Evolutionary conservation across 1,140 invertebrate genomes (phyloP).

Genomic region (Dinoponera quadriceps): DNA sequence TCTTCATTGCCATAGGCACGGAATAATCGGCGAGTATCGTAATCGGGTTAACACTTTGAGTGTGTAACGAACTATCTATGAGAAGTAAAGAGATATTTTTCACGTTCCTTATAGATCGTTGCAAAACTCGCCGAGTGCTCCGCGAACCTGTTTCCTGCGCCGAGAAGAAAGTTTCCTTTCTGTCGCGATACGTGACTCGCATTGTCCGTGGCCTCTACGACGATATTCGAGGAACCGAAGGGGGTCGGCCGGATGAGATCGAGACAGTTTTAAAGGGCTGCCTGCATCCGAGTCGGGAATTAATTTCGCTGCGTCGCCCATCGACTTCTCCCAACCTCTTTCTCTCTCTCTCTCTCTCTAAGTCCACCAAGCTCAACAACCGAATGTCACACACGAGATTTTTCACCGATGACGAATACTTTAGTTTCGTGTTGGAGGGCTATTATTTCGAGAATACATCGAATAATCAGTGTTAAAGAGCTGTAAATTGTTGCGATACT

Average conservation of each 20-base stretch:
- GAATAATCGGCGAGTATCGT: no score
- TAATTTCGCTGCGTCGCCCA: slow-evolving; percentile 40
- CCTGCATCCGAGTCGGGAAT: slow-evolving; percentile 26
- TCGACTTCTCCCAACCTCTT: slow-evolving; percentile 37
- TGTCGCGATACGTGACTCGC: slow-evolving; percentile 2
- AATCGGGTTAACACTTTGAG: no score
- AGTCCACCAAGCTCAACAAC: slow-evolving; percentile 45
- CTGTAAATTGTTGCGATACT: no score
- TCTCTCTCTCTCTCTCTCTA: no score
- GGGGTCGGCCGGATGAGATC: slow-evolving; percentile 75
- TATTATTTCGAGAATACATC: no score
- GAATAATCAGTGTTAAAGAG: no score
- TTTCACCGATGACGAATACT: no score
- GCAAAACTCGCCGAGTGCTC: slow-evolving; percentile 21
- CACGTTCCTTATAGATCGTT: neutral
- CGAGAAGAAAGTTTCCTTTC: neutral
- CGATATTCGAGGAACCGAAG: slow-evolving; percentile 69
- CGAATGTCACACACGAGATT: neutral
- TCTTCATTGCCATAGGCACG: no score
- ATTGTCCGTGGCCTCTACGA: slow-evolving; percentile 50
- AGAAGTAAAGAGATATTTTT: slow-evolving; percentile 8
- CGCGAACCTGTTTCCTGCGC: neutral
- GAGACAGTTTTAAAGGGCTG: slow-evolving; percentile 74
- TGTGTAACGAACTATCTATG: no score
- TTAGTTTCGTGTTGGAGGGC: no score